These are phyloP conservation scores for Pollachius pollachius DNA, from an alignment of 2,113 vertebrate species.

Conservation along the genomic window DNA sequence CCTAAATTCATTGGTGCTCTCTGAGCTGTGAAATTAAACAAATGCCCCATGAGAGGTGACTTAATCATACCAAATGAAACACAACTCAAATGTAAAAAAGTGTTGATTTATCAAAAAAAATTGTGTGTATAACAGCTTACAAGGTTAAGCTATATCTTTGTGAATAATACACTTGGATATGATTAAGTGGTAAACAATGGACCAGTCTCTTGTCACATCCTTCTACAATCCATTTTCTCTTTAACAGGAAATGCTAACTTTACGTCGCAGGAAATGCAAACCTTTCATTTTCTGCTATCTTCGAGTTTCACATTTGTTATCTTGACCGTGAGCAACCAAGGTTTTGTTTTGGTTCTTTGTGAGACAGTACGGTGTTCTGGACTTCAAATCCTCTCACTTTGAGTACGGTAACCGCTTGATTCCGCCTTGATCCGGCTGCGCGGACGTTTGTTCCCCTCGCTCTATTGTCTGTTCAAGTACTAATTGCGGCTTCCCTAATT, in stretches of 20 bases:
- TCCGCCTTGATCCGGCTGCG: conserved; percentile 26
- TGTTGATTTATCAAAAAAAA: conserved; percentile 40
- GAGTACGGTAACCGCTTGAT: conserved; percentile 16
- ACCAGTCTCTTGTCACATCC: no score
- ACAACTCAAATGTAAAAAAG: conserved; percentile 66
- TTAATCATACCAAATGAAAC: conserved; percentile 66
- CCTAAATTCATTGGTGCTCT: conserved; percentile 67
- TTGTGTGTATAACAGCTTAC: no score
- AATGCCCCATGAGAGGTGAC: conserved; percentile 66
- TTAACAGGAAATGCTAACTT: no score
- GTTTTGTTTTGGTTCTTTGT: conserved; percentile 58
- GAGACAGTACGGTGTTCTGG: conserved; percentile 47
- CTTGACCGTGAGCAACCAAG: conserved; percentile 46
- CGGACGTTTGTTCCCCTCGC: conserved; percentile 37
- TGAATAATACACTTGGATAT: no score
- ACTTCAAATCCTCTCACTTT: conserved; percentile 37
- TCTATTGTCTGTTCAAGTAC: conserved; percentile 49
- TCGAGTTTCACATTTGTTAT: conserved; percentile 74
- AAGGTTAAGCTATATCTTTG: no score
- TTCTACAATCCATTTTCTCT: no score
- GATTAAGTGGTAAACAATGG: no score
- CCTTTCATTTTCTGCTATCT: conserved; percentile 55
- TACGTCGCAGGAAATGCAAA: no score
- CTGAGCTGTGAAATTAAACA: conserved; percentile 74
- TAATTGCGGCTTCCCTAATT: conserved; percentile 57